Percentiles rank a stretch among this genome's conserved stretches.
These are phyloP conservation scores for Halisarca cf. caerulea DNA, from an alignment of 37 sponge, comb jelly and placozoan genomes.

Conservation along the genomic window DNA sequence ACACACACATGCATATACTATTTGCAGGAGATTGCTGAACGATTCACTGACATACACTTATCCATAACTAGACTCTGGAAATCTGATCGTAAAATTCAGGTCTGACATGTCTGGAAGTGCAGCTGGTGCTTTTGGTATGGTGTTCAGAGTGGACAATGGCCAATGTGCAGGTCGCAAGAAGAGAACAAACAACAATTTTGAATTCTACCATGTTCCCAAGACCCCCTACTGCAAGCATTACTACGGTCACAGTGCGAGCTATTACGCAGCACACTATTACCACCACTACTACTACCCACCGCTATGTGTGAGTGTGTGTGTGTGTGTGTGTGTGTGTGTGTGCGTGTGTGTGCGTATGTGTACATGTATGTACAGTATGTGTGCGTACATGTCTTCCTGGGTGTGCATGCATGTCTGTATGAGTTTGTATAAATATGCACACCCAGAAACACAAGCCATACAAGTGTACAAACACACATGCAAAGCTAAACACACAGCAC, in stretches of 20 bases:
- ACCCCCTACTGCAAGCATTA: constrained; percentile 9
- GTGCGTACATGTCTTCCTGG: no score
- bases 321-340: neutral
- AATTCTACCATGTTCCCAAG: neutral
- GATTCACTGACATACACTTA: no score
- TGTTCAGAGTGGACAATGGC: neutral
- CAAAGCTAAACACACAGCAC: no score
- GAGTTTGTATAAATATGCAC: neutral
- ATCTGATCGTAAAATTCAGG: neutral
- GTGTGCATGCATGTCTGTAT: no score
- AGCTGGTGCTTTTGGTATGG: neutral
- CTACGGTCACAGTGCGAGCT: neutral
- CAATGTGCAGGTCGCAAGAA: neutral
- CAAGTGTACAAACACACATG: no score
- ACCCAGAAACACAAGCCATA: no score
- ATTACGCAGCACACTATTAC: neutral
- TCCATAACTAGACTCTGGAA: neutral
- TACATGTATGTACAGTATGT: neutral
- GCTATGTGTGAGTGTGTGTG: constrained; percentile 26
- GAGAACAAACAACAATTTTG: neutral
- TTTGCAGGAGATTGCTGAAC: no score
- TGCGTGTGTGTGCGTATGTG: neutral
- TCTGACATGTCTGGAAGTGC: neutral
- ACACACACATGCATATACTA: no score
- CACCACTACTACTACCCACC: neutral